phyloP scores from a whole-genome alignment of 2,113 vertebrate species.

The Pseudolaguvia tuberculata region DNA sequence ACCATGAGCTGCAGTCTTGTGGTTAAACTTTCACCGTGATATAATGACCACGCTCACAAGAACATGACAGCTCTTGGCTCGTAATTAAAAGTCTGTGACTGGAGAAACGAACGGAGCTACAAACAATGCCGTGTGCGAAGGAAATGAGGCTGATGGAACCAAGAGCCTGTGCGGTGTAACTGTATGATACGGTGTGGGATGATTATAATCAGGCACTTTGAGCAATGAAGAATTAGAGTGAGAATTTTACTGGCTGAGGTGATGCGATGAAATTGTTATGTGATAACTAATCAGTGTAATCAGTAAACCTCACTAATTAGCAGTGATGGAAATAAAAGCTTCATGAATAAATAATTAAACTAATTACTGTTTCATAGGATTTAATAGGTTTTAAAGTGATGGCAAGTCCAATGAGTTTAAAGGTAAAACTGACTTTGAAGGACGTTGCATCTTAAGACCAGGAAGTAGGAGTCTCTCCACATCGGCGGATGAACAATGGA shows the following conservation, averaged over 20 bases:
- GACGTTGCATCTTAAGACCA: too few relatives aligned
- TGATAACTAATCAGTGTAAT: neutral
- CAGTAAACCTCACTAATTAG: neutral
- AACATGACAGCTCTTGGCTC: slow-evolving; percentile 39
- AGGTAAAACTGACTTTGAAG: too few relatives aligned
- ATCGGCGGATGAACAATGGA: too few relatives aligned
- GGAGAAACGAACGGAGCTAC: slow-evolving; percentile 26
- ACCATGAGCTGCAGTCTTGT: slow-evolving; percentile 38
- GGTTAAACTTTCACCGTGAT: slow-evolving; percentile 47
- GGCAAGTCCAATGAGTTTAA: too few relatives aligned
- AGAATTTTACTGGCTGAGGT: neutral
- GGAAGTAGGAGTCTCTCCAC: too few relatives aligned
- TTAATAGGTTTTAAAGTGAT: too few relatives aligned
- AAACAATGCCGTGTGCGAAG: neutral
- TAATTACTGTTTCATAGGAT: too few relatives aligned
- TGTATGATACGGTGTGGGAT: neutral
- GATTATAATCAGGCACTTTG: slow-evolving; percentile 1
- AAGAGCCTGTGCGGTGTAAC: neutral
- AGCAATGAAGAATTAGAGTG: neutral
- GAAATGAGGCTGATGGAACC: slow-evolving; percentile 7
- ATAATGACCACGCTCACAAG: slow-evolving; percentile 47
- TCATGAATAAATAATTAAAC: too few relatives aligned
- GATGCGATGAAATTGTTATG: neutral
- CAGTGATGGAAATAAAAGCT: too few relatives aligned
- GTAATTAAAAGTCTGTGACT: slow-evolving; percentile 37